Evolutionary conservation across 2,888 invertebrate genomes (phyloP), one percentile per base, ranked within the genome.

Genomic region (Drosophila prolongata): DNA sequence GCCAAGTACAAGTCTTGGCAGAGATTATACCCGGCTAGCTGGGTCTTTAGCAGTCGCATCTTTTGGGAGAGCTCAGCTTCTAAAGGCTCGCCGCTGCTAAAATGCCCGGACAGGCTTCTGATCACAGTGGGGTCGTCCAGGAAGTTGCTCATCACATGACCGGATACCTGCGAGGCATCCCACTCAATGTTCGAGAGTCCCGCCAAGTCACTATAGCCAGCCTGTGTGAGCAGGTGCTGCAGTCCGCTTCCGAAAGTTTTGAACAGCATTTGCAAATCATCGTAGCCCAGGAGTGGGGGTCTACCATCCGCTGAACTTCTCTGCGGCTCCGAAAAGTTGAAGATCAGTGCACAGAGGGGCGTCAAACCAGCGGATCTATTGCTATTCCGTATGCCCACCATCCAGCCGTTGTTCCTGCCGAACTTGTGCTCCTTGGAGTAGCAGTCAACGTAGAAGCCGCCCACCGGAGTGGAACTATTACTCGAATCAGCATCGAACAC

Each of bases 121-220:
- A 95, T 90, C 2, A 94, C 93, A 24, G 93, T 88, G 0, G 95
- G 93, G 79, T 96, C 95, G 76, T 95, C 95, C 8, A 97, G 92
- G 95, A 97, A 97, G 89, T 96, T 95, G 0, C 94, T 93, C 94
- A 99, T 94, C 59, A 99, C 96, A 81, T 96, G 94, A 0, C 97
- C 95, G 70, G 96, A 95, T 0, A 98, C 95, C 89, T 96, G 96
- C 0, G 96, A 95, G 1, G 97, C 96, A 92, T 99, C 99, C 97
- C 98, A 98, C 93, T 99, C 99, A 0, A 98, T 94, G 90, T 97
- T 97, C 0, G 95, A 95, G 24, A 96, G 92, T 0, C 98, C 98
- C 3, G 97, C 95, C 0, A 98, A 94, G 91, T 98, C 97, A 1
- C 96, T 94, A 91, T 97, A 97, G 14, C 95, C 95, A 0, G 96